Evolutionary conservation across 2,797 vertebrate genomes (phyloP), one percentile per base, ranked within the genome.

Genomic region (Astyanax mexicanus): DNA sequence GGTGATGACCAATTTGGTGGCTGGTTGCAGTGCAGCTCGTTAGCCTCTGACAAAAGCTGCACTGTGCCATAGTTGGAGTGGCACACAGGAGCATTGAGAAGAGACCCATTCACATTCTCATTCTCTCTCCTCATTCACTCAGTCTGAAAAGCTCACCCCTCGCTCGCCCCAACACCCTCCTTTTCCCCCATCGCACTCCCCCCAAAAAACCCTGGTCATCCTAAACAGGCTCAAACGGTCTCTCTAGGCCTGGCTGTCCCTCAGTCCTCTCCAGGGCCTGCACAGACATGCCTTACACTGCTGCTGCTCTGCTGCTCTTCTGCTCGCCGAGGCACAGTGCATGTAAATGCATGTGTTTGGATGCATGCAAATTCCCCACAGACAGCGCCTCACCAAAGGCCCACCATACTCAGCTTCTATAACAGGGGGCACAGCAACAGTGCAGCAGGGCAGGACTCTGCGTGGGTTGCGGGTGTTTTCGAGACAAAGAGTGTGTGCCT

Each of bases 31-130:
- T 70, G 79, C 85, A 82, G 85, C 85, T 89, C 77, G 84, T 92
- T 90, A 88, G 84, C 65, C 45, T 51, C 75, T 79, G 78, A 92
- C 91, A 93, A 92, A 88, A 80, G 85, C 85, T 67, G 81, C 86
- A 86, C 90, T 93, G 87, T 92, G 90, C 90, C 89, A 91, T 79
- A 74, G 54, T 83, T 66, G 66, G 76, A 84, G 84, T 85, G 85
- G 84, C 86, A 88, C 86, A 85, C 88, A 87, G 85, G 84, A 86
- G 78, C 83, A 72, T 64, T 83, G 83, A 86, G 84, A 85, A 81
- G 74, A 69, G 74, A 77, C 81, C 84, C 87, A 81, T 90, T 90
- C 87, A 85, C 83, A 29, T 86, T 80, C 70, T 47, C 83, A 82
- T 83, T 81, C 83, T 37, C 80, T 80, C 81, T 49, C n/a, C 37